These are phyloP conservation scores for Apogon hyalosoma DNA, from an alignment of 2,797 vertebrate species.

Conservation along the genomic window DNA sequence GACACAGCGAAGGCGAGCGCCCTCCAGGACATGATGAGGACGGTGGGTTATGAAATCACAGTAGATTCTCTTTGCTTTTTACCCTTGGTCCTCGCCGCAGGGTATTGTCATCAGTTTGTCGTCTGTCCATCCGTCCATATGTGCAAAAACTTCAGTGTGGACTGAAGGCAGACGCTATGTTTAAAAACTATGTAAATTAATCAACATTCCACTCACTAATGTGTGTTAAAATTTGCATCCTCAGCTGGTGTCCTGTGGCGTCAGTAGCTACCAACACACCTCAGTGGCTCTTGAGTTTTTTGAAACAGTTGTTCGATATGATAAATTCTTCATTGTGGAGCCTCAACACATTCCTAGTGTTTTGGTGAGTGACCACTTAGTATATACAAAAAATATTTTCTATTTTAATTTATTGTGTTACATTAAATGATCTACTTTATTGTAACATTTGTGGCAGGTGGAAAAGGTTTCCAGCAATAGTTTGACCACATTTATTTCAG, in stretches of 20 bases:
- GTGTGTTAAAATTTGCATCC: slow-evolving; percentile 16
- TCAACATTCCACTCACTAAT: neutral
- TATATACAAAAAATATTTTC: neutral
- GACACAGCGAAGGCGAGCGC: slow-evolving; percentile 92
- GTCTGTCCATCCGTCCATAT: no score
- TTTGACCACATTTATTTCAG: no score
- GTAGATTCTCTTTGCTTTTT: neutral
- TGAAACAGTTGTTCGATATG: slow-evolving; percentile 95
- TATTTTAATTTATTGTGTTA: neutral
- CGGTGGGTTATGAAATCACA: slow-evolving; percentile 78
- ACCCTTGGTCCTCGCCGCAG: no score
- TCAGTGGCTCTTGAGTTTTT: slow-evolving; percentile 97
- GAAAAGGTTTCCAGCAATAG: no score
- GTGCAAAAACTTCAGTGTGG: no score
- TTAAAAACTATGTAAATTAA: no score
- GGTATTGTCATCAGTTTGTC: no score
- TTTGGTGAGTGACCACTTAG: slow-evolving; percentile 84
- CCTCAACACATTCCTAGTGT: slow-evolving; percentile 95
- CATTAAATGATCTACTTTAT: no score
- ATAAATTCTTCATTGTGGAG: slow-evolving; percentile 97
- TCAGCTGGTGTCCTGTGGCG: slow-evolving; percentile 93
- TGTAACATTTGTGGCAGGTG: no score
- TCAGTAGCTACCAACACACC: slow-evolving; percentile 94
- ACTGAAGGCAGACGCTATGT: no score
- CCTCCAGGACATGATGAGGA: slow-evolving; percentile 98